Evolutionary conservation across 1,140 invertebrate species (phyloP), one percentile per base, ranked within the genome.

Genomic region (Aleiodes sp.): DNA sequence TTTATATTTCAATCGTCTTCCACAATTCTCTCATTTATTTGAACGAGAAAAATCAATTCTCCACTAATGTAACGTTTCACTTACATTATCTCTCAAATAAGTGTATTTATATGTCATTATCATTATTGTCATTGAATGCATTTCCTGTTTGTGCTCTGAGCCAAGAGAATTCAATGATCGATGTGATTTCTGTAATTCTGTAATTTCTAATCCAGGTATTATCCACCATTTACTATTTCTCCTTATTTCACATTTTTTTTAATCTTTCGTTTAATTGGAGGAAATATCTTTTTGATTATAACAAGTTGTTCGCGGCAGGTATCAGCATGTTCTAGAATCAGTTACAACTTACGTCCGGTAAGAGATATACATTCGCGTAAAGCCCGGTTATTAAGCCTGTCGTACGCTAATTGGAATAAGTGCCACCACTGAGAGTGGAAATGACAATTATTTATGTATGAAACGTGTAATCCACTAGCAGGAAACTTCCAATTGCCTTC

Each of bases 131-230:
- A 52, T 6, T 16, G 39, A 43, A 4, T 3, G 39, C 7, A 7
- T 43, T 43, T 16, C 19, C 19, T 16, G n/a, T n/a, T 19, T 0
- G 2, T 52, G 19, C 8, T n/a, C n/a, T n/a, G 46, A 7, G 10
- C 19, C n/a, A 16, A 14, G 65, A 60, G 26, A 57, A 16, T 68
- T 59, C 26, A 41, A 60, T 31, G 56, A 43, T 16, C 9, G 16
- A 56, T 68, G 26, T 31, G 35, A 43, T 28, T 56, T 68, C 65
- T 61, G 24, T 29, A 39, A 57, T 68, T 60, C 29, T 61, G 56
- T 10, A 62, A 61, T 3, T 61, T 12, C 57, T 33, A 61, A 61
- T 61, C 57, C 14, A n/a, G 33, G 8, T 7, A 33, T 61, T 61
- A 52, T 46, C n/a, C 24, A 28, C 19, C 28, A 61, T 16, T 61